Evolutionary conservation across 1,140 invertebrate genomes (phyloP), one percentile per base, ranked within the genome.

Genomic region (Prorops nasuta): DNA sequence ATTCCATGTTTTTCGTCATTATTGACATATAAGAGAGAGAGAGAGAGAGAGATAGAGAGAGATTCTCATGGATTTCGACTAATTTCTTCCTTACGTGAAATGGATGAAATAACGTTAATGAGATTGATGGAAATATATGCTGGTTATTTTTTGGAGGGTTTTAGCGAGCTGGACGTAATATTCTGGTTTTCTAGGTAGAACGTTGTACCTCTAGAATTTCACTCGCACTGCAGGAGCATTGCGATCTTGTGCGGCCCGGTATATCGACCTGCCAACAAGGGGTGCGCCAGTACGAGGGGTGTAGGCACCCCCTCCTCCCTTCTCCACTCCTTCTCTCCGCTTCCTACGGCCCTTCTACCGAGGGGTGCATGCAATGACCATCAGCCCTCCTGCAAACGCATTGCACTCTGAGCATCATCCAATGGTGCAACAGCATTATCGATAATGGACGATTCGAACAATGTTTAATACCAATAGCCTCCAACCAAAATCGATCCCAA

Each of bases 201-300:
- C 24, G 10, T 10, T 28, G 12, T 43, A 20, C 15, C 17, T 24
- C 14, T 15, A 21, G 14, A 45, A 34, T 47, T 51, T 44, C 3
- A 20, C 24, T 36, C 34, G 19, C 39, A 24, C 38, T 8, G 24
- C 44, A 44, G 31, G 19, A 47, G 24, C 46, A 22, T 46, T 16
- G 14, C 44, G 54, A 56, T 60, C 54, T 53, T 61, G 58, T 44
- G 47, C 48, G 57, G 48, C 54, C 55, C 54, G 22, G 56, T 57
- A 57, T 72, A 72, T 72, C 69, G 69, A 71, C 67, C 60, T 55
- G 19, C 17, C 53, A 45, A 53, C 49, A 53, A 62, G 58, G 56
- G 67, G 61, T 67, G 66, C 56, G 60, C 56, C 60, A 51, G 51
- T 56, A 54, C 54, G 56, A 65, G 63, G 66, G 68, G 58, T 69